Conservation (phyloP, 2,888 invertebrate species). For the Operophtera brumata region DNA sequence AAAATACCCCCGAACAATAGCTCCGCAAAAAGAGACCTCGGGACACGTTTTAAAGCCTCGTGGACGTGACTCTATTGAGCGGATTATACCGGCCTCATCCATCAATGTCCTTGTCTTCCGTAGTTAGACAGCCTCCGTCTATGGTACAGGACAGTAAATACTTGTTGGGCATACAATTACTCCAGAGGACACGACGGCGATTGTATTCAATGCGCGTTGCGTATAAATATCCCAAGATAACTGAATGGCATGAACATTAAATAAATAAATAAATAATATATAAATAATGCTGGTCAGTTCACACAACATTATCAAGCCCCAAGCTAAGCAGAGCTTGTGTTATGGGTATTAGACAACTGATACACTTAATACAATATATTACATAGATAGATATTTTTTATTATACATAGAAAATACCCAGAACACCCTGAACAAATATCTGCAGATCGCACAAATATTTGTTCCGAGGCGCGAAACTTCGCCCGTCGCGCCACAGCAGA, state of each 20-base stretch:
- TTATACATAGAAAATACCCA: too few species aligned
- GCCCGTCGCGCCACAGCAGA: too few species aligned
- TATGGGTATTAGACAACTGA: too few species aligned
- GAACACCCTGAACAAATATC: too few species aligned
- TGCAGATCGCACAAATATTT: slow-evolving; percentile 8
- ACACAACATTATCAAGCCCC: too few species aligned
- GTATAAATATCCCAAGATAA: slow-evolving; percentile 34
- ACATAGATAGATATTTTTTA: too few species aligned
- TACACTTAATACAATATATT: too few species aligned
- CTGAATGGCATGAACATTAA: slow-evolving; percentile 18
- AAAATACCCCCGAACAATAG: slow-evolving; percentile 54
- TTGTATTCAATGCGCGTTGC: slow-evolving; percentile 58
- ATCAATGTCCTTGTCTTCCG: slow-evolving; percentile 60
- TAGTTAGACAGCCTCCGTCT: slow-evolving; percentile 47
- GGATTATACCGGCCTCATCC: slow-evolving; percentile 50
- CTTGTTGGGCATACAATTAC: slow-evolving; percentile 55
- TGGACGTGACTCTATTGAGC: slow-evolving; percentile 57
- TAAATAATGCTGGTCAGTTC: too few species aligned
- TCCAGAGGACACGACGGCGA: slow-evolving; percentile 46
- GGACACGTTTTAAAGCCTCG: slow-evolving; percentile 42
- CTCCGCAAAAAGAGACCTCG: slow-evolving; percentile 49
- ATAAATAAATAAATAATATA: too few species aligned
- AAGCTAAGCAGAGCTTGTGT: too few species aligned
- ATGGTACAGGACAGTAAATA: slow-evolving; percentile 54
- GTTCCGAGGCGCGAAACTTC: too few species aligned